These are phyloP conservation scores for Crypturellus tataupa DNA, from an alignment of 2,797 vertebrate genomes.

Conservation along the genomic window DNA sequence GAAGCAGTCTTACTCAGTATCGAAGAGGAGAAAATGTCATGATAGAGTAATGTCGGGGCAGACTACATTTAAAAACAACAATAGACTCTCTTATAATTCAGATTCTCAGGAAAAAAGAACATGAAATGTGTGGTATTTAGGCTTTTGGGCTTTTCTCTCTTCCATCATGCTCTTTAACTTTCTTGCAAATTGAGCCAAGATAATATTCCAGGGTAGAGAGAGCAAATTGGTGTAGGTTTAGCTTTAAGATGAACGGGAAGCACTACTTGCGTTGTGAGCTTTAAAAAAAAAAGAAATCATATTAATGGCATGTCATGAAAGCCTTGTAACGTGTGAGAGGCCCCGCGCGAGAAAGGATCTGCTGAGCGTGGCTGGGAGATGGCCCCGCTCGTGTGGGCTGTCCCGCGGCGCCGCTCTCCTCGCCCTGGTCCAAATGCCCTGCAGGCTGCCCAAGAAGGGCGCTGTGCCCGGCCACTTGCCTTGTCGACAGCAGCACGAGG, in stretches of 20 bases:
- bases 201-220: background rate
- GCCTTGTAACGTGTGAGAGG: conserved; percentile 11
- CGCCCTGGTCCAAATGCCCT: conserved; percentile 53
- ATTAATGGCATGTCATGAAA: conserved; percentile 47
- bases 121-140: background rate
- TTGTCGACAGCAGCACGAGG: background rate
- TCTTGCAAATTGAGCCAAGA: conserved; percentile 1
- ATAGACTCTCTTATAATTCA: background rate
- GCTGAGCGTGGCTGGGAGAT: background rate
- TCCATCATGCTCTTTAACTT: conserved; percentile 2
- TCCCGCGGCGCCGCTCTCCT: conserved; percentile 33
- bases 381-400: conserved; percentile 30
- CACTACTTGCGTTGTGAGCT: background rate
- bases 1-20: background rate
- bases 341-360: background rate
- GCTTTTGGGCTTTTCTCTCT: background rate
- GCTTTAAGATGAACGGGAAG: conserved; percentile 37
- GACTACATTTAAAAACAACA: background rate
- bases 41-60: background rate
- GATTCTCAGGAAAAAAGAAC: background rate
- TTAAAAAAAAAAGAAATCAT: background rate
- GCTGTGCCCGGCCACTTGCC: background rate
- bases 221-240: conserved; percentile 7
- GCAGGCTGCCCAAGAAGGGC: conserved; percentile 34
- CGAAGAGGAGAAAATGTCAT: background rate